phyloP scores from a whole-genome alignment of 92 coral and sea anemone species.

The Heteractis magnifica region DNA sequence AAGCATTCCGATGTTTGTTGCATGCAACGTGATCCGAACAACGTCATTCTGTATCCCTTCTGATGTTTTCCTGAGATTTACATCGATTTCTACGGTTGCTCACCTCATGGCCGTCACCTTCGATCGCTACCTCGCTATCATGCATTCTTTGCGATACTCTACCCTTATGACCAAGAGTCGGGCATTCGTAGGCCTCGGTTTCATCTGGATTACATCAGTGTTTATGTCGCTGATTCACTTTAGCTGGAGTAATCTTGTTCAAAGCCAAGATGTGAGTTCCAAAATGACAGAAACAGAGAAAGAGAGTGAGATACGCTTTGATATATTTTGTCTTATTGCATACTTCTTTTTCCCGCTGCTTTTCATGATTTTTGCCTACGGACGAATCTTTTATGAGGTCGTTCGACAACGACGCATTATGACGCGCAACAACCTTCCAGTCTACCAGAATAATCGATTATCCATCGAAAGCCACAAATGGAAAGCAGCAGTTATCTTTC shows the following conservation, averaged over 20 bases:
- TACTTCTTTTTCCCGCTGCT: slow-evolving; percentile 33
- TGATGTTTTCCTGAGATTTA: slow-evolving; percentile 30
- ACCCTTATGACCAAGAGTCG: slow-evolving; percentile 30
- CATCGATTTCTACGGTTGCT: slow-evolving; percentile 47
- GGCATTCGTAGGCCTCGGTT: slow-evolving; percentile 4
- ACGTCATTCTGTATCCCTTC: slow-evolving; percentile 29
- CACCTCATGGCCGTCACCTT: slow-evolving; percentile 42
- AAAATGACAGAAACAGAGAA: slow-evolving; percentile 4
- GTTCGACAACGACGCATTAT: slow-evolving; percentile 38
- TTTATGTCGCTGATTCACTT: slow-evolving; percentile 42
- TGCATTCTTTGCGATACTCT: slow-evolving; percentile 38
- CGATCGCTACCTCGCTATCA: slow-evolving; percentile 43
- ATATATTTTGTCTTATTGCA: slow-evolving; percentile 34
- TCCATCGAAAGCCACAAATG: slow-evolving; percentile 32
- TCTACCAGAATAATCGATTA: not conserved
- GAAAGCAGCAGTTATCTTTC: slow-evolving; percentile 39
- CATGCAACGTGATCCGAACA: slow-evolving; percentile 20
- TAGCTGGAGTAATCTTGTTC: slow-evolving; percentile 16
- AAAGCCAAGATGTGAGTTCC: not conserved
- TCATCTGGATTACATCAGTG: slow-evolving; percentile 40
- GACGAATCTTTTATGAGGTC: slow-evolving; percentile 39
- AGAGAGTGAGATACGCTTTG: slow-evolving; percentile 33
- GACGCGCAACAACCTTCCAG: slow-evolving; percentile 32
- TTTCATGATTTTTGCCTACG: slow-evolving; percentile 41
- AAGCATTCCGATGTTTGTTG: slow-evolving; percentile 36